Base-by-base conservation (phyloP, 2,888 invertebrate species). In the Hemistola chrysoprasaria region DNA sequence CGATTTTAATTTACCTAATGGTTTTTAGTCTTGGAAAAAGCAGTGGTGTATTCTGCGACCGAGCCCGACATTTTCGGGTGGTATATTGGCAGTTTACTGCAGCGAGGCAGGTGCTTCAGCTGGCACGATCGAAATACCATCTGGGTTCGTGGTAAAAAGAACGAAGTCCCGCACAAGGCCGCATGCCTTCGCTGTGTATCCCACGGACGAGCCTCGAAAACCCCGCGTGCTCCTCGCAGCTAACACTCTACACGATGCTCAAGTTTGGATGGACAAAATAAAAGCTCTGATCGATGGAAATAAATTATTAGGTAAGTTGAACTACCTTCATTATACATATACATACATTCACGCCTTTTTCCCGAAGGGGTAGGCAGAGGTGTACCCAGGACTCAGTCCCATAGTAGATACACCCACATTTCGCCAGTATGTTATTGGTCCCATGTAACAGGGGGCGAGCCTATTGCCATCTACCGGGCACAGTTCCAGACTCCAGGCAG, bases 121-220 rank as follows among this genome's bases (percentile, higher is more conserved):
- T 31, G 87, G 87, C 11, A 81, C 87, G 24, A 78, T 92, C 34
- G 82, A 90, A 28, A 76, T 93, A 40, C 92, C 93, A 0, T 68
- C 88, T 8, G 91, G 91, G 27, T 90, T 92, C 32, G 78, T 91
- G 11, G 85, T 93, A 16, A 91, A 91, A 44, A 80, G 93, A 40
- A 91, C 93, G 2, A 92, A 92, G 60, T 93, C 93, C 8, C 90
- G 92, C 56, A 91, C 93, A 1, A 92, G 93, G 53, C 91, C 91
- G 21, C 92, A 92, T 62, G 93, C 93, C 6, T 94, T 94, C 63
- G 93, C 93, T 1, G 90, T 94, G 44, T 93, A 93, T 61, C 84
- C 91, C 4, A 64, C 83, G 0, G 88, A 85, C 7, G 85, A 90
- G 33, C 90, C 90, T 23, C 83, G 90, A 35, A 92, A 93, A 59